Evolutionary conservation across 2,888 invertebrate species (phyloP).

Genomic region (Apantesis nais): DNA sequence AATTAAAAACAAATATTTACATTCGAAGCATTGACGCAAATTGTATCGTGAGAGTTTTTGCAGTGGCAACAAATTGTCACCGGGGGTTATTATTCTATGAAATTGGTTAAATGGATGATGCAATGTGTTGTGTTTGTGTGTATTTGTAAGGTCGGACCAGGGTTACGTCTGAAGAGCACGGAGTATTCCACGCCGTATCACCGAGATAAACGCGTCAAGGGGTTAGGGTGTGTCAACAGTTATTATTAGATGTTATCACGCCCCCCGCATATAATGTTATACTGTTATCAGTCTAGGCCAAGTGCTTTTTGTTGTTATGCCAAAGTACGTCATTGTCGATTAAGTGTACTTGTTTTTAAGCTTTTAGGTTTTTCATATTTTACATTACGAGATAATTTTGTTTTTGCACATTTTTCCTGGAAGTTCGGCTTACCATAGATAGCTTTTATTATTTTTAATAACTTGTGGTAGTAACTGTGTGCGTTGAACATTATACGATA

Average conservation of each 20-base stretch:
- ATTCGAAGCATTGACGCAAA: slow-evolving; percentile 6
- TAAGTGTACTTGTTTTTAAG: slow-evolving; percentile 3
- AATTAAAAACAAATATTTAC: slow-evolving; percentile 10
- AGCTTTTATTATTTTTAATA: background rate
- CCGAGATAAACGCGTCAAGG: slow-evolving; percentile 21
- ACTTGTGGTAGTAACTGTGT: background rate
- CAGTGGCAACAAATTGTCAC: slow-evolving; percentile 2
- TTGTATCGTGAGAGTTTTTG: background rate
- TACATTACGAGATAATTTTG: background rate
- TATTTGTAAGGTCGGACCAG: slow-evolving; percentile 6
- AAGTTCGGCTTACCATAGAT: background rate
- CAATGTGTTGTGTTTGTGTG: slow-evolving; percentile 24
- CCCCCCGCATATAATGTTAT: slow-evolving; percentile 45
- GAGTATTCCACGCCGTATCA: slow-evolving; percentile 42
- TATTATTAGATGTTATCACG: slow-evolving; percentile 43
- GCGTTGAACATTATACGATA: background rate
- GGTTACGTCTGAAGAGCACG: slow-evolving; percentile 28
- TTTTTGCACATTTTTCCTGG: background rate
- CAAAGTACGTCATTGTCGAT: slow-evolving; percentile 14
- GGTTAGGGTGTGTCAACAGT: slow-evolving; percentile 41
- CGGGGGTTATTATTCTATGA: background rate
- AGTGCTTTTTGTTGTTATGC: slow-evolving; percentile 24
- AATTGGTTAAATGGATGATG: slow-evolving; percentile 26
- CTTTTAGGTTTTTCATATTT: background rate
- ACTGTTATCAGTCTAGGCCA: slow-evolving; percentile 32